Conservation (phyloP, 2,113 vertebrate species). For the Strix uralensis region DNA sequence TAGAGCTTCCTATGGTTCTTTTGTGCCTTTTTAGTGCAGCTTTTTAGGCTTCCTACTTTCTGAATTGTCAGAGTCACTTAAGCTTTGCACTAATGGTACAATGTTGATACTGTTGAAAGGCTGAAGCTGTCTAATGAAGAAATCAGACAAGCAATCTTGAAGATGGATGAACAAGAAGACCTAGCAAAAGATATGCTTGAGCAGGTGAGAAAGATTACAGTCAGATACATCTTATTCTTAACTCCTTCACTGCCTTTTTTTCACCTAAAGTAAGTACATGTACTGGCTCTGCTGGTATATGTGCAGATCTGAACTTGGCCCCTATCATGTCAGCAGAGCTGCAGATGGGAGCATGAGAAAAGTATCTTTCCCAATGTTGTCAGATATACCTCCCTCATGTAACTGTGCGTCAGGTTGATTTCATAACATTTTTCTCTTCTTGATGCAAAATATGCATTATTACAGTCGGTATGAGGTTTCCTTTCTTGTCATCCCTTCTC, state of each 20-base stretch:
- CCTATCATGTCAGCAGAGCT: not conserved
- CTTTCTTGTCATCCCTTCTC: not conserved
- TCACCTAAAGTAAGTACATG: not conserved
- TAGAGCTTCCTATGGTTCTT: not conserved
- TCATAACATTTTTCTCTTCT: not conserved
- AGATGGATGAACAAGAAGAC: conserved; percentile 97
- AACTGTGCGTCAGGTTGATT: not conserved
- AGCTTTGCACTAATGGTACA: not conserved
- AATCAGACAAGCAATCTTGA: conserved; percentile 90
- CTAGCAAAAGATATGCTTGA: conserved; percentile 98
- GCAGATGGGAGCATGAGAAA: not conserved
- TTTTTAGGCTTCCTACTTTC: not conserved
- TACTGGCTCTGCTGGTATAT: not conserved
- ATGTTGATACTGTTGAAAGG: conserved; percentile 69
- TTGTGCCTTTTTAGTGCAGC: not conserved
- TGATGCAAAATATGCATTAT: not conserved
- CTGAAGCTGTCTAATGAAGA: conserved; percentile 96
- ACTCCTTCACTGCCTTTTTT: not conserved
- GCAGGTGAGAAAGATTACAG: conserved; percentile 78
- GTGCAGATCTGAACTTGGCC: not conserved
- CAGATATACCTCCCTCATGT: not conserved
- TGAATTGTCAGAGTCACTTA: not conserved
- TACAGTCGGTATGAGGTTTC: not conserved
- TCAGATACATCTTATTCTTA: not conserved
- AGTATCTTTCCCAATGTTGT: not conserved